Base-by-base conservation (phyloP, 2,797 vertebrate species). In the Antennarius maculatus region DNA sequence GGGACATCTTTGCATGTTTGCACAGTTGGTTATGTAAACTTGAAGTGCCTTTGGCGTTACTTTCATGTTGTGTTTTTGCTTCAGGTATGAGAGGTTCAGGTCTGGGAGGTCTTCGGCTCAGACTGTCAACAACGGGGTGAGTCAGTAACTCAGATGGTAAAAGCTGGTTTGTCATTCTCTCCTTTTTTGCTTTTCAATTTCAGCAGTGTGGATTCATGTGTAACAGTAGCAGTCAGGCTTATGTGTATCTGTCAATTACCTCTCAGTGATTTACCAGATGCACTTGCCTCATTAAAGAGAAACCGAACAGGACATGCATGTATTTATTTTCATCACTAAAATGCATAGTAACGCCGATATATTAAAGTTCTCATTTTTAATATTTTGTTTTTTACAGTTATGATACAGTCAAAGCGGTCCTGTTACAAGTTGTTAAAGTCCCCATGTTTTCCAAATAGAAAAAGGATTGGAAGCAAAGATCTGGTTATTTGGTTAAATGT, bases 81-180 rank as follows among this genome's bases (percentile, higher is more conserved):
- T 58, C 76, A 99, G 98, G 90, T 99, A 99, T 42, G 97, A 99
- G 74, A 88, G 97, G 67, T 99, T 96, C 79, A 91, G 97, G 65
- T 94, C 95, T 0, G 96, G 97, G 67, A 95, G 96, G 75, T 91
- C 94, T 3, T 88, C 94, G 0, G 92, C 92, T 70, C 97, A 97
- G 83, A 95, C 89, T 2, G 79, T 95, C 88, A 97, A 95, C 89
- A 98, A 98, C 12, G 97, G 97, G 85, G 97, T 99, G 92, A 96
- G 97, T 95, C 70, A n/a, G 34, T 56, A 28, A n/a, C 59, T 45
- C 45, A 23, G 23, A 27, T 50, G 55, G 28, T 5, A 61, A 37
- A 63, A 64, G 72, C 16, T 53, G 18, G 49, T 65, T 54, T 61
- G 2, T 69, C 29, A 58, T 72, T 61, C 11, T 64, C 48, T 56